These are phyloP conservation scores for Bos indicus DNA, from an alignment of 2,113 vertebrate genomes.

Conservation along the genomic window DNA sequence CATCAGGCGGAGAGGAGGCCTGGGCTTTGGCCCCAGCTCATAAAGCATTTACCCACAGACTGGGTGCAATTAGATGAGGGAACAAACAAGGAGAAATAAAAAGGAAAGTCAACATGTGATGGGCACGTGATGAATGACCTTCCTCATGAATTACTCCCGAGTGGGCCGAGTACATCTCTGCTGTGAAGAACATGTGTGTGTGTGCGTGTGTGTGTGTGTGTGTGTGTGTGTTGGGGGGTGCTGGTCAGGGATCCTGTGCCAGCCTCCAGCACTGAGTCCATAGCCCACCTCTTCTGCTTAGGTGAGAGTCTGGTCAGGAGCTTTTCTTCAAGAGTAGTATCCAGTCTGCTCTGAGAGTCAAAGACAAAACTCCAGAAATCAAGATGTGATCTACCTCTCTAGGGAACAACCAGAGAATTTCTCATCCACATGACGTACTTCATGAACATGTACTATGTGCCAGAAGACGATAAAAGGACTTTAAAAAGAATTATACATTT, in stretches of 20 bases:
- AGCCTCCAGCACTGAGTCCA: not conserved
- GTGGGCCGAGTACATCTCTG: not conserved
- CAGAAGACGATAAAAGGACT: conserved; percentile 26
- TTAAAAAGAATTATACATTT: not conserved
- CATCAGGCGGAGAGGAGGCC: conserved; percentile 32
- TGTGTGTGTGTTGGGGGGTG: accelerated
- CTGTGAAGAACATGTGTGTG: accelerated
- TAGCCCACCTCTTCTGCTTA: not conserved
- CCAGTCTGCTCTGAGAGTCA: not conserved
- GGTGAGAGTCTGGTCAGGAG: not conserved
- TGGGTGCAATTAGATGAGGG: conserved; percentile 31
- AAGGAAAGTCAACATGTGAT: conserved; percentile 43
- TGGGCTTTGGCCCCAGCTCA: conserved; percentile 52
- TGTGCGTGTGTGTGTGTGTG: accelerated
- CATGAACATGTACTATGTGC: conserved; percentile 1
- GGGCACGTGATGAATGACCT: not conserved
- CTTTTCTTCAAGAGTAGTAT: not conserved
- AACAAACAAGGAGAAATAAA: conserved; percentile 54
- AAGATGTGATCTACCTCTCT: not conserved
- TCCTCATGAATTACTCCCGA: not conserved
- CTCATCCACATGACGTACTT: not conserved
- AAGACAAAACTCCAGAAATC: not conserved
- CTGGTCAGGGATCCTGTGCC: not conserved
- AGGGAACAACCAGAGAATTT: not conserved
- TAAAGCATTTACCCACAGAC: conserved; percentile 49